These are phyloP conservation scores for Enoplosus armatus DNA, from an alignment of 2,797 vertebrate species.

Conservation along the genomic window DNA sequence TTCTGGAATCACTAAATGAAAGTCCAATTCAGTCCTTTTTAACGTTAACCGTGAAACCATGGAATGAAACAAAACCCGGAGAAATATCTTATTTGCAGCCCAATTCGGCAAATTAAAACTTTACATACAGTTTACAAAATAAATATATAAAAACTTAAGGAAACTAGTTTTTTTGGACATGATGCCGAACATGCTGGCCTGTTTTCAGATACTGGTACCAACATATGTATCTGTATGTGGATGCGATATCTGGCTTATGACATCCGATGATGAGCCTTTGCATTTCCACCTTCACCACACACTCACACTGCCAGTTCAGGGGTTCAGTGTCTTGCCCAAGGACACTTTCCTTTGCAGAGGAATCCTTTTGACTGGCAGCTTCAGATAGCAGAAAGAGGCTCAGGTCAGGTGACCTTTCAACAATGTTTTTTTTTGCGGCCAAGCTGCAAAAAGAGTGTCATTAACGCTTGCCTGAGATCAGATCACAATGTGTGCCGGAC, in stretches of 20 bases:
- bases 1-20: not conserved
- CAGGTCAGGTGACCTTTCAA: not conserved
- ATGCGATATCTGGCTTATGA: not conserved
- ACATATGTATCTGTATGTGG: not conserved
- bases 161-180: not conserved
- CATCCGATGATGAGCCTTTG: not conserved
- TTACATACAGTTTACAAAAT: not conserved
- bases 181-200: not conserved
- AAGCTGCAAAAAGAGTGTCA: too few species aligned
- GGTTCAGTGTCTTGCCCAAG: too few species aligned
- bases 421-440: not conserved
- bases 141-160: too few species aligned
- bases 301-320: not conserved
- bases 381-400: not conserved
- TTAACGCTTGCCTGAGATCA: not conserved
- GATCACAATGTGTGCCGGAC: not conserved
- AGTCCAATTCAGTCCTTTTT: not conserved
- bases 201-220: not conserved
- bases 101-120: not conserved
- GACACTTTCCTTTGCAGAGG: not conserved
- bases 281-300: not conserved
- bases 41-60: not conserved
- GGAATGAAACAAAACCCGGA: not conserved
- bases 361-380: not conserved
- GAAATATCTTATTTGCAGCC: not conserved